Evolutionary conservation across 2,113 vertebrate species (phyloP), one percentile per base, ranked within the genome.

Genomic region (Hypomesus transpacificus): DNA sequence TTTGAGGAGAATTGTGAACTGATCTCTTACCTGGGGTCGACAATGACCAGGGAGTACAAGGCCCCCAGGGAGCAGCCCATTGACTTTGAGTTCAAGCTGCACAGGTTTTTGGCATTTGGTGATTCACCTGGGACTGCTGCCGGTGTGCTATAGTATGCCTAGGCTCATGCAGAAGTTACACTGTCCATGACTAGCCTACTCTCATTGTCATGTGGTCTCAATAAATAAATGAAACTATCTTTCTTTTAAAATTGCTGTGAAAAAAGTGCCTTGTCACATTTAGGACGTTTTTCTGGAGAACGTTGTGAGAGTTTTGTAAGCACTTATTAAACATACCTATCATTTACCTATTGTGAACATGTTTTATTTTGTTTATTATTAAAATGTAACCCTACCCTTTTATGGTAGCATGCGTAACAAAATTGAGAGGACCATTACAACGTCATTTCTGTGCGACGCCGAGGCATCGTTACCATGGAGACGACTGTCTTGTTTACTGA

Each of bases 1-100:
- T 98, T 97, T 76, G 6, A 90, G 79, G 93, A 96, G 66, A 87
- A 85, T 72, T 98, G 96, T 88, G 88, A 90, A 31, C 96, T 98
- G 75, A 85, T 98, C 53, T 89, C 93, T 9, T 95, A 95, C 85
- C 89, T 99, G 70, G 90, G 88, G 57, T 75, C 87, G 61, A 86
- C 76, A 59, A 95, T 97, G 95, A 89, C 77, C 1, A 85, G 68
- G 34, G 89, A 85, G 0, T 94, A 93, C 84, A 90, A 21, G 66
- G 87, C 92, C 18, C 91, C 92, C 68, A 81, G 76, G 73, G 88
- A 90, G 66, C 82, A 90, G 54, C 91, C 94, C 9, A 83, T 79
- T 21, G 94, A 94, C 83, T 89, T 97, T 69, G 91, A 94, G 39
- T 76, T 89, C 67, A 94, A 91, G 68, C 84, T 99, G 62, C 85